These are phyloP conservation scores for Orthosia gracilis DNA, from an alignment of 2,888 invertebrate species.

Conservation along the genomic window DNA sequence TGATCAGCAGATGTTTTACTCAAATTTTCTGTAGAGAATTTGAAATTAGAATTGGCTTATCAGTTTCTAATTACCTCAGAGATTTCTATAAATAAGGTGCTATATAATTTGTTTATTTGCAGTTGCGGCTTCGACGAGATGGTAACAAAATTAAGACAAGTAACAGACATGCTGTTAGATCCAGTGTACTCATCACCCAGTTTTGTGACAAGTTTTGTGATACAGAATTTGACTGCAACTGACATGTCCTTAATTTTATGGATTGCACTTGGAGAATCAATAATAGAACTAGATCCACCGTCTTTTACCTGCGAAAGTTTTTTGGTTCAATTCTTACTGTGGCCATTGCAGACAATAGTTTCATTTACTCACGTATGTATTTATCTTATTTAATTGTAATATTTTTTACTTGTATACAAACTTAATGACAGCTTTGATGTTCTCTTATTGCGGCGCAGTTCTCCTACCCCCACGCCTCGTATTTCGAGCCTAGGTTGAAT, in stretches of 20 bases:
- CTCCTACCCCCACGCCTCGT: background rate
- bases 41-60: too few relatives aligned
- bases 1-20: too few relatives aligned
- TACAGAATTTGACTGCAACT: slow-evolving; percentile 67
- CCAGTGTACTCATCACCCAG: slow-evolving; percentile 55
- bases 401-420: background rate
- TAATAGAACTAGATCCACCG: slow-evolving; percentile 60
- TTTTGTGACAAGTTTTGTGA: slow-evolving; percentile 58
- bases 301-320: slow-evolving; percentile 42
- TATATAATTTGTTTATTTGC: slow-evolving; percentile 57
- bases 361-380: slow-evolving; percentile 74
- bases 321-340: slow-evolving; percentile 71
- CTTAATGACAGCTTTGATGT: background rate
- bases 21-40: too few relatives aligned
- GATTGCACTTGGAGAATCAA: slow-evolving; percentile 76
- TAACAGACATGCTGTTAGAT: slow-evolving; percentile 70
- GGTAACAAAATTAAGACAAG: slow-evolving; percentile 67
- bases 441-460: background rate
- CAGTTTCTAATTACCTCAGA: too few relatives aligned
- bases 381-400: background rate
- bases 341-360: slow-evolving; percentile 77
- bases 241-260: slow-evolving; percentile 75
- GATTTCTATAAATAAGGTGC: too few relatives aligned
- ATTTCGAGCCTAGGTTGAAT: background rate
- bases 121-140: slow-evolving; percentile 67